These are phyloP conservation scores for Tiaroga cobitis DNA, from an alignment of 2,797 vertebrate genomes.

Conservation along the genomic window DNA sequence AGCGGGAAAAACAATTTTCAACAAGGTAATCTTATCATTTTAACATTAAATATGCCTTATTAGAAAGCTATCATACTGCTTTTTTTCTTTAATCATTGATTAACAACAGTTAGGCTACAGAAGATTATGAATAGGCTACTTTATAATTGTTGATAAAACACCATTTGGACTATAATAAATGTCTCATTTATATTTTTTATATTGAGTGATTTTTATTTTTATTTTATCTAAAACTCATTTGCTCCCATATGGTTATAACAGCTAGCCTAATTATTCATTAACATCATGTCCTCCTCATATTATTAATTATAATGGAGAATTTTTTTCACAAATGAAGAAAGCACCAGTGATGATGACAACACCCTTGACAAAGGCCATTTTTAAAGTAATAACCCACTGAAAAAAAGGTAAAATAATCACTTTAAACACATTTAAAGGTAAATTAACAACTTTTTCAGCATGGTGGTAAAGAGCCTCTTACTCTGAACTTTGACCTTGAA, in stretches of 20 bases:
- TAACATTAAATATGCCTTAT: not conserved
- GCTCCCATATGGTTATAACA: not conserved
- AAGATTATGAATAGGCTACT: not conserved
- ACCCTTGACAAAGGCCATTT: not conserved
- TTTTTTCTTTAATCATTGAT: not conserved
- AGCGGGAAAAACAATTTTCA: not conserved
- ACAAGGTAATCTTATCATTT: not conserved
- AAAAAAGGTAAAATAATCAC: not conserved
- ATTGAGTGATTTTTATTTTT: not conserved
- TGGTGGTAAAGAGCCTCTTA: not conserved
- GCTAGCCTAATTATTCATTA: not conserved
- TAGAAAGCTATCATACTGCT: not conserved
- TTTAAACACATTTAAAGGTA: not conserved
- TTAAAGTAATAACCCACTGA: not conserved
- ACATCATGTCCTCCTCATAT: not conserved
- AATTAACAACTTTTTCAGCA: not conserved
- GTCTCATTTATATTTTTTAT: not conserved
- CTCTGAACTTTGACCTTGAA: not conserved
- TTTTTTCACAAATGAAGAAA: not conserved
- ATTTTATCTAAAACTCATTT: not conserved
- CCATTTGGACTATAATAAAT: too few species aligned
- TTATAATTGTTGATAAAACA: too few species aligned
- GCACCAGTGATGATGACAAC: not conserved
- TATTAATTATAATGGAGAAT: not conserved
- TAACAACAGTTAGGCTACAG: not conserved